phyloP scores from a whole-genome alignment of 2,113 vertebrate species.

The Oncorhynchus gorbuscha region DNA sequence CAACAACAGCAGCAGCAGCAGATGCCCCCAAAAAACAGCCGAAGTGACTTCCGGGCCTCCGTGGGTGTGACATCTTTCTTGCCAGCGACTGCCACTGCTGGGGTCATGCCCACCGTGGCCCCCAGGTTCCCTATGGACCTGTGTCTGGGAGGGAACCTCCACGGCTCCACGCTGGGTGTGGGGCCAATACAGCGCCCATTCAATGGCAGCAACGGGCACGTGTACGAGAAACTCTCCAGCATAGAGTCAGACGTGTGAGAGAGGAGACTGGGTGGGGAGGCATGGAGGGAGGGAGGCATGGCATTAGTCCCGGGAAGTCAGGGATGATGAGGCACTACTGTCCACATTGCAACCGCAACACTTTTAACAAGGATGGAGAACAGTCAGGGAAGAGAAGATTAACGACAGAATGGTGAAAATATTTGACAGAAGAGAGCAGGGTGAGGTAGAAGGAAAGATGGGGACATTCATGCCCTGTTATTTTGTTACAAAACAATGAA shows the following conservation, averaged over 20 bases:
- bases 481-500: not conserved
- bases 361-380: slow-evolving; percentile 22
- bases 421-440: not conserved
- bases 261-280: slow-evolving; percentile 72
- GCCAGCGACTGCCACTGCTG: slow-evolving; percentile 83
- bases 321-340: slow-evolving; percentile 56
- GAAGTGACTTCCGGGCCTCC: slow-evolving; percentile 89
- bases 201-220: slow-evolving; percentile 99
- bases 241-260: slow-evolving; percentile 98
- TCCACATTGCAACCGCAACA: slow-evolving; percentile 46
- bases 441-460: not conserved
- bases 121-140: slow-evolving; percentile 92
- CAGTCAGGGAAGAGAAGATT: not conserved
- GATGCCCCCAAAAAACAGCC: slow-evolving; percentile 75
- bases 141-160: slow-evolving; percentile 76
- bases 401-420: not conserved
- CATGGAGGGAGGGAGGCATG: slow-evolving; percentile 17
- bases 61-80: slow-evolving; percentile 89
- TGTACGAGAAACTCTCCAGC: slow-evolving; percentile 99
- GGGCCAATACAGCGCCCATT: slow-evolving; percentile 85
- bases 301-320: slow-evolving; percentile 54
- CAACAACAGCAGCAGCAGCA: slow-evolving; percentile 82
- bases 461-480: not conserved
- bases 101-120: slow-evolving; percentile 63
- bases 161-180: slow-evolving; percentile 73